Base-by-base conservation (phyloP, 2,797 vertebrate species). In the Neomorphus geoffroyi region DNA sequence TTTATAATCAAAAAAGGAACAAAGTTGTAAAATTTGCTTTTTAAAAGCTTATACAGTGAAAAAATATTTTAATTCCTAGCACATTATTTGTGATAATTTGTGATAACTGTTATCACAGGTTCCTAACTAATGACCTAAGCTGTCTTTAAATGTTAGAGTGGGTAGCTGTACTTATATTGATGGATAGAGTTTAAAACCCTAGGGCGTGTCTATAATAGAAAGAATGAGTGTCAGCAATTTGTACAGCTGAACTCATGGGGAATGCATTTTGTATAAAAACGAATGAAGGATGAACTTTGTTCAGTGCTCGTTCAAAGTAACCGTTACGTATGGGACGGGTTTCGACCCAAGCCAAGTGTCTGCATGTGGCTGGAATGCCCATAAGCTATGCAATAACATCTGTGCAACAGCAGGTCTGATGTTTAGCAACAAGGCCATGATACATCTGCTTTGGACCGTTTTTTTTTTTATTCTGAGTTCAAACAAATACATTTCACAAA, bases 131-230 rank as follows among this genome's bases (percentile, higher is more conserved):
- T 64, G 72, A 54, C 61, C 35, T 86, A 57, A 73, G 51, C 35
- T 90, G 51, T 88, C 77, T 90, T 88, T 79, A 96, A 88, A 86
- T 80, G 53, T 79, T 93, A 53, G 64, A 41, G 37, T 85, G 60
- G 43, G 33, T 67, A 82, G 67, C 82, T 75, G 13, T 13, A 24
- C n/a, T 69, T 70, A 12, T 60, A 88, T 81, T 84, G 80, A 87
- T 85, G 45, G 60, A 60, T 64, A 64, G 18, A 50, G 35, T 80
- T 90, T 86, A 80, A 92, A 87, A 85, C 88, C 64, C 81, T 60
- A 54, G 78, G 32, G 48, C 37, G 50, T 89, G 16, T 73, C 67
- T 87, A 3, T 85, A 66, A 67, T 43, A 77, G 65, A 66, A 87
- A 56, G 54, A 88, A 82, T 88, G 80, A 79, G 7, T 75, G 78